A percentile compares a stretch with the other conserved stretches of the same genome.
phyloP scores from a whole-genome alignment of 2,888 invertebrate species.

The Agrotis ipsilon region DNA sequence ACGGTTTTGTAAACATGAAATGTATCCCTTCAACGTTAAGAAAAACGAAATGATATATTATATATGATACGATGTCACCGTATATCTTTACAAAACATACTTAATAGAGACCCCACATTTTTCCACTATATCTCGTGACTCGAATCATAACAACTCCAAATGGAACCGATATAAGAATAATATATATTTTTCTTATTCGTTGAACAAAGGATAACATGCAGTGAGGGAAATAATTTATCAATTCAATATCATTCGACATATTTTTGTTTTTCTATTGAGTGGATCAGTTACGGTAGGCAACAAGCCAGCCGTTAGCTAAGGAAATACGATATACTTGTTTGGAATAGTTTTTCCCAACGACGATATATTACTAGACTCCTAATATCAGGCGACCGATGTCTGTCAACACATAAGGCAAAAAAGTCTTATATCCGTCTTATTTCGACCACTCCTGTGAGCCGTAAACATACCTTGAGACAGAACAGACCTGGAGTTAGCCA shows the following conservation, averaged over 20 bases:
- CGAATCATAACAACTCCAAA: constrained; percentile 47
- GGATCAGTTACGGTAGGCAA: constrained; percentile 22
- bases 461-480: no score
- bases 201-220: constrained; percentile 52
- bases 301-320: no score
- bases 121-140: constrained; percentile 24
- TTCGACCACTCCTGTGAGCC: no score
- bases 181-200: constrained; percentile 57
- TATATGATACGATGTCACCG: background rate
- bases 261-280: constrained; percentile 40
- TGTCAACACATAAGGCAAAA: no score
- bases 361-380: no score
- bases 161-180: constrained; percentile 38
- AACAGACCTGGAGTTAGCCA: no score
- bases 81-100: constrained; percentile 22
- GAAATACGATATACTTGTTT: background rate
- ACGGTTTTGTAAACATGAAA: no score
- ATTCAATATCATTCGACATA: constrained; percentile 38
- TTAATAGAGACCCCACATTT: constrained; percentile 21
- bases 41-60: background rate
- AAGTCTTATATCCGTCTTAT: no score
- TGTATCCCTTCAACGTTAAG: no score
- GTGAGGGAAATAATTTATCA: constrained; percentile 40
- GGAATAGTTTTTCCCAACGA: no score
- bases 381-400: no score